Percentiles rank a stretch among this genome's conserved stretches.
These are phyloP conservation scores for Bos javanicus DNA, from an alignment of 2,113 vertebrate species.

Conservation along the genomic window DNA sequence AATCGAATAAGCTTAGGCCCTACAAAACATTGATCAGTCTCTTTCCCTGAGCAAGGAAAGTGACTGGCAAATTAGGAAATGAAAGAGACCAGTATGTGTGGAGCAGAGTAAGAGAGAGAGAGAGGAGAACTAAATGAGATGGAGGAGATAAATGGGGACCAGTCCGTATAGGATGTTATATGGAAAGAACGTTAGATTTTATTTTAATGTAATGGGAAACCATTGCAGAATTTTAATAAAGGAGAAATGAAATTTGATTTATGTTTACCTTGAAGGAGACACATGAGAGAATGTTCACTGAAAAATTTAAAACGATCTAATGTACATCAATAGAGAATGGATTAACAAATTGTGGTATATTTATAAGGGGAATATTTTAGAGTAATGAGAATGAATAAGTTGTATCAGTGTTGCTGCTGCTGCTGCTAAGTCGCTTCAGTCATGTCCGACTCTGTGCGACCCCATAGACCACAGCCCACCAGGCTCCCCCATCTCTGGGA, in stretches of 20 bases:
- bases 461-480: neutral
- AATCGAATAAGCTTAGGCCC: neutral
- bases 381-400: neutral
- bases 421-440: neutral
- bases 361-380: neutral
- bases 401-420: neutral
- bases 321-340: neutral
- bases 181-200: neutral
- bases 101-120: neutral
- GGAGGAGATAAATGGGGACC: neutral
- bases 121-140: neutral
- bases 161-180: neutral
- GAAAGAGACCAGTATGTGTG: neutral
- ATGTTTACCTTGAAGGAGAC: neutral
- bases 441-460: neutral
- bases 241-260: conserved; percentile 21
- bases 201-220: neutral
- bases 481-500: neutral
- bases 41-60: neutral
- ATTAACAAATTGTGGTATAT: conserved; percentile 11
- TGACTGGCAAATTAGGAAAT: neutral
- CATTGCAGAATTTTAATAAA: neutral
- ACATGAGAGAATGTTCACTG: neutral
- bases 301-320: neutral
- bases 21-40: neutral